Base-by-base conservation (phyloP, 2,797 vertebrate genomes). In the Varecia variegata region DNA sequence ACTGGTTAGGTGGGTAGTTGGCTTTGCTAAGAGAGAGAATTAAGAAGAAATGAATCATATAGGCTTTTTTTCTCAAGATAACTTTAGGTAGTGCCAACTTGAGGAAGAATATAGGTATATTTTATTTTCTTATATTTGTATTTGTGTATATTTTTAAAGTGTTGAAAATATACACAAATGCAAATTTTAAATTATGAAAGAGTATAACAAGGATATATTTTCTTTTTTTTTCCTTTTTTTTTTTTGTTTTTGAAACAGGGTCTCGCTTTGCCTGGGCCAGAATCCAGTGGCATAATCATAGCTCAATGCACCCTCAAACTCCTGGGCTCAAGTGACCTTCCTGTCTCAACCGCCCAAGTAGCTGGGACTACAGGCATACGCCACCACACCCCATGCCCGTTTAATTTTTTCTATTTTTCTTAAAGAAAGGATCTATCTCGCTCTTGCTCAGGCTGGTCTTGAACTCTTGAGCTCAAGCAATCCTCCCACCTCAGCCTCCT, bases 61-160 rank as follows among this genome's bases (percentile, higher is more conserved):
- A 71, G 20, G 11, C 6, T 65, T 92, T 93, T 86, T 76, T 50
- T 32, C 76, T 60, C 52, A 62, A 25, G 25, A 52, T 84, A 74
- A 25, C 52, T 60, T 71, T 30, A 50, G 47, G 80, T 43, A 40
- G 38, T 93, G 54, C 71, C 83, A 93, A 20, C 35, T 81, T 93
- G 43, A 94, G 43, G 38, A 76, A 83, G 14, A 15, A 54, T 62
- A 47, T 32, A 58, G 65, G 35, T 87, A 7, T 7, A 80, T 97
- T 90, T 88, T 40, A 77, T 93, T 94, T 94, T 96, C 68, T 96
- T 81, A 8, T 76, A 56, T 92, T 71, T 87, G 5, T 62, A 43
- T 84, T 74, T 65, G 43, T 65, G 4, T 88, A 0, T 76, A 50
- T 77, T 77, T 82, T 47, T 23, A 7, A 87, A 88, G 25, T 43